Evolutionary conservation across 2,113 vertebrate species (phyloP).

Genomic region (Forbesichthys agassizii): DNA sequence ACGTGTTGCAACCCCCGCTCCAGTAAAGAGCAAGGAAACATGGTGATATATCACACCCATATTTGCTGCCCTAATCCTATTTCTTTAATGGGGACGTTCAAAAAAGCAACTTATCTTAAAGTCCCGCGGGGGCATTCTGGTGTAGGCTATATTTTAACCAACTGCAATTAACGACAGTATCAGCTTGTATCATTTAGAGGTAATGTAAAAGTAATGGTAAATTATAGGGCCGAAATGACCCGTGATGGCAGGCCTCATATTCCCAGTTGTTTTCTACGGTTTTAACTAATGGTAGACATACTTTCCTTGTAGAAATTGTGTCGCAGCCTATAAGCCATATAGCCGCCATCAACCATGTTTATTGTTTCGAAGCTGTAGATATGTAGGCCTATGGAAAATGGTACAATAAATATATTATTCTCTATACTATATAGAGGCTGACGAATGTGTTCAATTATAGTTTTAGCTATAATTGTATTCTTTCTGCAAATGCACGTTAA

Average conservation of each 20-base stretch:
- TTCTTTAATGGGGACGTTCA: constrained; percentile 96
- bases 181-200: constrained; percentile 99
- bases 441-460: no score
- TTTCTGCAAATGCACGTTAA: no score
- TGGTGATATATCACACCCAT: constrained; percentile 96
- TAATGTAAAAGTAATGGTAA: constrained; percentile 99
- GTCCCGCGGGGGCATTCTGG: constrained; percentile 86
- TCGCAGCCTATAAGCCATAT: constrained; percentile 77
- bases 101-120: constrained; percentile 85
- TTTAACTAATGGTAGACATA: constrained; percentile 92
- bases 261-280: constrained; percentile 88
- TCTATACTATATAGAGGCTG: no score
- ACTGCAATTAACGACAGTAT: constrained; percentile 99
- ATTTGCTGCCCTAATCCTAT: constrained; percentile 97
- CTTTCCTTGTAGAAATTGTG: constrained; percentile 81
- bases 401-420: no score
- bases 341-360: not conserved
- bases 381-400: not conserved
- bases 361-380: not conserved
- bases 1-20: constrained; percentile 94
- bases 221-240: constrained; percentile 98
- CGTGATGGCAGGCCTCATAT: constrained; percentile 91
- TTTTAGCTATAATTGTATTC: no score
- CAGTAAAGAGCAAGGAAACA: constrained; percentile 96
- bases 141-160: constrained; percentile 93